These are phyloP conservation scores for Isichthys henryi DNA, from an alignment of 2,113 vertebrate species.

Conservation along the genomic window DNA sequence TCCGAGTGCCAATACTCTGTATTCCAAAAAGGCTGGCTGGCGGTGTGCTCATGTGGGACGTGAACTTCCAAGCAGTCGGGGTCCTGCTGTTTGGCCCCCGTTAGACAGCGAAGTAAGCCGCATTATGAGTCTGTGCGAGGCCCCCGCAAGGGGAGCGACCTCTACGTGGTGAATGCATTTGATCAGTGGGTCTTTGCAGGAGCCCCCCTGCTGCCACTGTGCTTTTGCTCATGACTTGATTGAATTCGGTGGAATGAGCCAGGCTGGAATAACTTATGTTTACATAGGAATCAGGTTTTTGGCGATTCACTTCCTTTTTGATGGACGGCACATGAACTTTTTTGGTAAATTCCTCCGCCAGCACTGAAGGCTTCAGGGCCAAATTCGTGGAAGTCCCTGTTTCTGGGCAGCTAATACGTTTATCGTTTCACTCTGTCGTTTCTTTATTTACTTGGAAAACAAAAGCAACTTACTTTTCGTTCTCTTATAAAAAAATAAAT, in stretches of 20 bases:
- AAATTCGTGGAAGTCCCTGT: neutral
- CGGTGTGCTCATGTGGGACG: neutral
- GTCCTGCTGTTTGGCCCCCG: constrained; percentile 7
- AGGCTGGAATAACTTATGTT: constrained; percentile 18
- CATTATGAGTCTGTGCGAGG: neutral
- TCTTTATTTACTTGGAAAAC: neutral
- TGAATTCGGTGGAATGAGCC: constrained; percentile 18
- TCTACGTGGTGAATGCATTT: neutral
- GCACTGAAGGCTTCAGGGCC: constrained; percentile 1
- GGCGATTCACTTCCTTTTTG: constrained; percentile 11
- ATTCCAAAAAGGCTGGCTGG: neutral
- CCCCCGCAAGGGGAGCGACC: constrained; percentile 1
- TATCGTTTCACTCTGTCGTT: constrained; percentile 11
- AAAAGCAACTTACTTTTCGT: neutral
- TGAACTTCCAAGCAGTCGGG: neutral
- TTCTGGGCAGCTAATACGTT: constrained; percentile 15
- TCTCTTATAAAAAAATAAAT: neutral
- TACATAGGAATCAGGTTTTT: constrained; percentile 26
- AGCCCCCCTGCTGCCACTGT: constrained; percentile 7
- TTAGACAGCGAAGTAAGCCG: neutral
- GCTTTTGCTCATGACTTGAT: constrained; percentile 10
- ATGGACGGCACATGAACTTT: neutral
- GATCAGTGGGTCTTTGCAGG: neutral
- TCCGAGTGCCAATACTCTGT: neutral
- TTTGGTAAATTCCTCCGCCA: neutral